Base-by-base conservation (phyloP, 2,888 invertebrate species). In the Cheilosia urbana region DNA sequence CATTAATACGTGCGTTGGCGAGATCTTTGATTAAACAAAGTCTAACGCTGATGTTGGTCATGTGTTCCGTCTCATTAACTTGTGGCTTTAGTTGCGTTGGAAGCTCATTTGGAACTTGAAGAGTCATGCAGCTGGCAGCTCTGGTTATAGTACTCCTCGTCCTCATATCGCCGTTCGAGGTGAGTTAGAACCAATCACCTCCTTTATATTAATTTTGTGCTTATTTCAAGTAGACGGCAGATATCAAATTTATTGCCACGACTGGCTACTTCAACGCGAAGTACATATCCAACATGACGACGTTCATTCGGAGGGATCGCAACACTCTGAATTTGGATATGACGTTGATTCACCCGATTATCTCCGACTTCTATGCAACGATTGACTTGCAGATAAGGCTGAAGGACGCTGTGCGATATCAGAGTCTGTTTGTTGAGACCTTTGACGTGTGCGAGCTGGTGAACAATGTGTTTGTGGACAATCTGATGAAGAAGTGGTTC, bases 371-470 rank as follows among this genome's bases (percentile, higher is more conserved):
- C 13, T 77, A 72, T 27, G 71, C 58, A 0, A 57, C 40, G 4
- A 40, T 85, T 21, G 87, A 82, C 9, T 27, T 85, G 4, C 85
- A 87, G 58, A 63, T 83, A 0, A 76, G 45, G 42, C 7, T 87
- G 13, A 40, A 37, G 13, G 76, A 85, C 55, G 79, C 88, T 0
- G 42, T 17, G 15, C 75, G 53, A 11, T 89, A 87, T 34, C 89
- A 89, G 24, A 89, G 87, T 24, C 65, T 90, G 0, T 88, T 89
- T n/a, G 80, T 79, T 0, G 89, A 89, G 6, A 82, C 77, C 1
- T 53, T 90, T 17, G 88, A 90, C 55, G 72, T 89, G 42, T 90
- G 90, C 34, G 81, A 45, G 5, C 57, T 90, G 82, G 69, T 90
- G 9, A 80, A 79, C 24, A 79, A 71, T 53, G 75, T 47, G 24